Evolutionary conservation across 1,140 invertebrate genomes (phyloP).

Genomic region (Cydia splendana): DNA sequence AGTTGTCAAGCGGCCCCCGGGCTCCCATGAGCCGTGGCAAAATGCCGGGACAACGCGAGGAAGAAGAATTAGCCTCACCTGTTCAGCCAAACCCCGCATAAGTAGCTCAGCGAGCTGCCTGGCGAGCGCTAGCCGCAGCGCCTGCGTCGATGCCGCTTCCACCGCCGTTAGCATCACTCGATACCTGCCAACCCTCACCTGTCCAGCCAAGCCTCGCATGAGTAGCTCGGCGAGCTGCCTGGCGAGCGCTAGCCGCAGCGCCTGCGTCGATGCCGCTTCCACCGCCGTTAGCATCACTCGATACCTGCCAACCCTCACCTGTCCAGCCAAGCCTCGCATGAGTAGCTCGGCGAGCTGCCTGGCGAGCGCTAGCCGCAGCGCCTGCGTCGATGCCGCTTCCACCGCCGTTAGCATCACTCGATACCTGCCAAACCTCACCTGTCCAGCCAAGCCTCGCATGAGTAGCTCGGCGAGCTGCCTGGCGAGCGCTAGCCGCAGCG

Average conservation of each 20-base stretch:
- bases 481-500: slow-evolving; percentile 87
- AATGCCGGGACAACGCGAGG: too few relatives aligned
- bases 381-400: slow-evolving; percentile 88
- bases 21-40: too few relatives aligned
- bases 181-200: slow-evolving; percentile 70
- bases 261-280: slow-evolving; percentile 88
- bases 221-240: slow-evolving; percentile 94
- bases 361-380: slow-evolving; percentile 87
- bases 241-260: slow-evolving; percentile 87
- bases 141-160: slow-evolving; percentile 88
- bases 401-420: slow-evolving; percentile 89
- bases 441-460: slow-evolving; percentile 87
- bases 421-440: slow-evolving; percentile 70
- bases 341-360: slow-evolving; percentile 94
- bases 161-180: slow-evolving; percentile 89
- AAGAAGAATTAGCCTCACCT: slow-evolving; percentile 51
- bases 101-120: slow-evolving; percentile 94
- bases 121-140: slow-evolving; percentile 87
- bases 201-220: slow-evolving; percentile 87
- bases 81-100: slow-evolving; percentile 87
- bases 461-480: slow-evolving; percentile 94
- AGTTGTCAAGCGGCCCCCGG: too few relatives aligned
- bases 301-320: slow-evolving; percentile 70
- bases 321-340: slow-evolving; percentile 87
- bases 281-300: slow-evolving; percentile 89